Conservation (phyloP, 2,113 vertebrate species). For the Parotia lawesii region DNA sequence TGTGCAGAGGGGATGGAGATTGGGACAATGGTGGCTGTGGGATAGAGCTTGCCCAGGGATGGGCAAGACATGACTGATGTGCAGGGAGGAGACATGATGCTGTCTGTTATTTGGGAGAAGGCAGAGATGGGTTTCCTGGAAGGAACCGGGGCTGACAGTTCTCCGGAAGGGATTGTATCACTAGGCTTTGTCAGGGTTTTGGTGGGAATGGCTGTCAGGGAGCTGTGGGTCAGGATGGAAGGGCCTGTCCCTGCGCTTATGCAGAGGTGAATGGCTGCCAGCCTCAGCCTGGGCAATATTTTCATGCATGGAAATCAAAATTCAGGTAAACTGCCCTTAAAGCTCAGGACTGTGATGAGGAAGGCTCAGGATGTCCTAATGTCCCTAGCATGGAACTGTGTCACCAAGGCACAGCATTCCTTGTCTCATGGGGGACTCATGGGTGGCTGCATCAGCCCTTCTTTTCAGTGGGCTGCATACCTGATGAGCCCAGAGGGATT, state of each 20-base stretch:
- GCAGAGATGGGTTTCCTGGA: slow-evolving; percentile 33
- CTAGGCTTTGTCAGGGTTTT: accelerated
- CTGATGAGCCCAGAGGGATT: neutral
- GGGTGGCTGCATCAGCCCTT: neutral
- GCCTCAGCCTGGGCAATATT: neutral
- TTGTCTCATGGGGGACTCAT: neutral
- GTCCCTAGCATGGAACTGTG: accelerated
- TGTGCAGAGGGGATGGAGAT: neutral
- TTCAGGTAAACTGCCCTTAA: neutral
- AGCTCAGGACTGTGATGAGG: neutral
- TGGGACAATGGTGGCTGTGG: neutral
- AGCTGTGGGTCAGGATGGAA: neutral
- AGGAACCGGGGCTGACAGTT: neutral
- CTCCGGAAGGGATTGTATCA: neutral
- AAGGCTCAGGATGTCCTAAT: neutral
- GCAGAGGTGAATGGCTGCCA: neutral
- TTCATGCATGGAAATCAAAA: neutral
- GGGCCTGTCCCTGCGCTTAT: accelerated
- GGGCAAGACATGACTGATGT: neutral
- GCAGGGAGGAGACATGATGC: neutral
- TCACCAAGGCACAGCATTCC: neutral
- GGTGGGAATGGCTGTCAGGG: neutral
- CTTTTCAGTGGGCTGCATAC: neutral
- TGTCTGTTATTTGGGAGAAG: neutral
- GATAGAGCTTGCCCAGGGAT: neutral